Percentiles rank a stretch among this genome's conserved stretches.
phyloP scores from a whole-genome alignment of 2,888 invertebrate genomes.

The Gastrophysa polygoni region DNA sequence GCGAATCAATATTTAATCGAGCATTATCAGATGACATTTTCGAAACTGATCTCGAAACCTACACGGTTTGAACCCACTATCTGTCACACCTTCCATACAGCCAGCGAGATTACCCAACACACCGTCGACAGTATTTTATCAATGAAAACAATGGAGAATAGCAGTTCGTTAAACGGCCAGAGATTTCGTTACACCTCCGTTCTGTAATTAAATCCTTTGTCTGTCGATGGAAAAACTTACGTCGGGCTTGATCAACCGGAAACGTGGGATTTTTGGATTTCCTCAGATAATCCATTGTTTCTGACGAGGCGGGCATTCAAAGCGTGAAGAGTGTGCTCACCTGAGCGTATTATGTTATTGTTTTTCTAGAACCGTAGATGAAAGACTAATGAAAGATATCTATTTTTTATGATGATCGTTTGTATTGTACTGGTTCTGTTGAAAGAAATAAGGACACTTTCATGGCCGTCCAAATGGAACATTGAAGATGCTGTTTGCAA shows the following conservation, averaged over 20 bases:
- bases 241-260: conserved; percentile 1
- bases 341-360: too few relatives aligned
- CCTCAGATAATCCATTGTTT: conserved; percentile 2
- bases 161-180: background rate
- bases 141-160: conserved; percentile 13
- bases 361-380: too few relatives aligned
- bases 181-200: background rate
- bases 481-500: too few relatives aligned
- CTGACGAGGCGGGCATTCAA: background rate
- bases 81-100: conserved; percentile 10
- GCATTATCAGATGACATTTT: conserved; percentile 10
- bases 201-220: conserved; percentile 4
- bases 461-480: too few relatives aligned
- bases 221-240: background rate
- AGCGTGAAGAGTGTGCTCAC: too few relatives aligned
- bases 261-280: conserved; percentile 10
- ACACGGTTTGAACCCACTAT: conserved; percentile 6
- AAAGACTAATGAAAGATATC: too few relatives aligned
- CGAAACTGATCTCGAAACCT: conserved; percentile 8
- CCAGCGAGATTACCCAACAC: conserved; percentile 8
- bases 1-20: conserved; percentile 11
- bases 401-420: too few relatives aligned
- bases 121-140: conserved; percentile 1
- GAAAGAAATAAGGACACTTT: too few relatives aligned
- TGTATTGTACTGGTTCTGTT: too few relatives aligned